Conservation (phyloP, 2,888 invertebrate genomes). For the Diaphora mendica region DNA sequence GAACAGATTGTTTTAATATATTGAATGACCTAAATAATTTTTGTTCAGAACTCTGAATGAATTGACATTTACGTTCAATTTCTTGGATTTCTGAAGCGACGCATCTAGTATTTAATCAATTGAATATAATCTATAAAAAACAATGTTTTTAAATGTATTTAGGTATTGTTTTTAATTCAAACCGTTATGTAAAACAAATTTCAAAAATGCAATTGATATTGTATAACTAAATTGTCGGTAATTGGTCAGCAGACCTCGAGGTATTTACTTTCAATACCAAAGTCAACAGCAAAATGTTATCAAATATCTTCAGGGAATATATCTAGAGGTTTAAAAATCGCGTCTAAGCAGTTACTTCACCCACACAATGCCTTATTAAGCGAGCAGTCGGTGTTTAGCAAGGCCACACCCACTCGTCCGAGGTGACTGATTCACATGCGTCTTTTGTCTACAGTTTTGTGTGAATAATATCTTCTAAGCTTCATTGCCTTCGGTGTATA, state of each 20-base stretch:
- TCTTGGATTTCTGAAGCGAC: not conserved
- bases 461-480: constrained; percentile 18
- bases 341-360: constrained; percentile 51
- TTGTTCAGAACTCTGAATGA: too few relatives aligned
- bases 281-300: constrained; percentile 18
- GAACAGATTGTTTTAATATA: too few relatives aligned
- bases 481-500: constrained; percentile 13
- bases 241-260: not conserved
- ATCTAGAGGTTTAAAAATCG: constrained; percentile 36
- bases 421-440: constrained; percentile 68
- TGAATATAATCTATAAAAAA: too few relatives aligned
- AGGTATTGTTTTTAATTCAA: not conserved
- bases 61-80: not conserved
- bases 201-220: not conserved
- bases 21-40: too few relatives aligned
- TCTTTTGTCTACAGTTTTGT: constrained; percentile 38
- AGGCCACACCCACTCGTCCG: constrained; percentile 75
- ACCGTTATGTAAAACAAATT: too few relatives aligned
- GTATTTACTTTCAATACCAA: constrained; percentile 6
- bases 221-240: not conserved
- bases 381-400: constrained; percentile 60
- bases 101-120: not conserved
- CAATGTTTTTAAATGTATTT: too few relatives aligned
- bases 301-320: constrained; percentile 31
- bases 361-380: constrained; percentile 76